phyloP scores from a whole-genome alignment of 30 jellyfish, hydroid and myxozoan genomes.

The Morbakka virulenta region DNA sequence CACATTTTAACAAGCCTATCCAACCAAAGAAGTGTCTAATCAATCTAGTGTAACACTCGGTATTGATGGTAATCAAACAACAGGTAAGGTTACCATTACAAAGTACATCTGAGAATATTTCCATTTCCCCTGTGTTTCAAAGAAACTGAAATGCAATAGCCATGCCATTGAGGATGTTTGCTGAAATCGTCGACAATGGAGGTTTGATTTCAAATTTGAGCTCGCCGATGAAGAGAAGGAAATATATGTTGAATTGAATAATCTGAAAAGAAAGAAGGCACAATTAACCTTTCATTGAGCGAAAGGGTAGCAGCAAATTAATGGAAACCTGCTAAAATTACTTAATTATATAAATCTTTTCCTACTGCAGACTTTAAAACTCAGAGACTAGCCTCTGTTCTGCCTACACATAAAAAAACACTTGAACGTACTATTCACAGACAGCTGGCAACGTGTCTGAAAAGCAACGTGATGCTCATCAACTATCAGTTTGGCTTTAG shows the following conservation, averaged over 20 bases:
- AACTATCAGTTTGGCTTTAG: conserved; percentile 35
- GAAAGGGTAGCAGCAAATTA: conserved; percentile 45
- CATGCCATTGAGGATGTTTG: background rate
- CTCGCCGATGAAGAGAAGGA: background rate
- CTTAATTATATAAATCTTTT: conserved; percentile 50
- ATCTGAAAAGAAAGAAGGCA: background rate
- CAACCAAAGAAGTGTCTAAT: background rate
- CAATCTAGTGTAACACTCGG: background rate
- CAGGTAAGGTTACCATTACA: background rate
- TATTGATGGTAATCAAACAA: background rate
- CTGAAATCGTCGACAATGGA: background rate
- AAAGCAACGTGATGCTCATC: conserved; percentile 11
- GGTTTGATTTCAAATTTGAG: background rate
- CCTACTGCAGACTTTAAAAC: conserved; percentile 32
- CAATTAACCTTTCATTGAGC: conserved; percentile 31
- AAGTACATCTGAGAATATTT: background rate
- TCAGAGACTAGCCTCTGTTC: conserved; percentile 66
- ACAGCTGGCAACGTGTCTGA: conserved; percentile 50
- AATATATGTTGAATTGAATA: background rate
- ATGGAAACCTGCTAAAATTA: conserved; percentile 71
- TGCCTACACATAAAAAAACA: conserved; percentile 34
- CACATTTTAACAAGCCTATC: background rate
- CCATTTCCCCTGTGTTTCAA: background rate
- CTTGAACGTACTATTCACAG: conserved; percentile 55
- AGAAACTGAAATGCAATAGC: background rate